Evolutionary conservation across 2,797 vertebrate genomes (phyloP), one percentile per base, ranked within the genome.

Genomic region (Chrysocyon brachyurus): DNA sequence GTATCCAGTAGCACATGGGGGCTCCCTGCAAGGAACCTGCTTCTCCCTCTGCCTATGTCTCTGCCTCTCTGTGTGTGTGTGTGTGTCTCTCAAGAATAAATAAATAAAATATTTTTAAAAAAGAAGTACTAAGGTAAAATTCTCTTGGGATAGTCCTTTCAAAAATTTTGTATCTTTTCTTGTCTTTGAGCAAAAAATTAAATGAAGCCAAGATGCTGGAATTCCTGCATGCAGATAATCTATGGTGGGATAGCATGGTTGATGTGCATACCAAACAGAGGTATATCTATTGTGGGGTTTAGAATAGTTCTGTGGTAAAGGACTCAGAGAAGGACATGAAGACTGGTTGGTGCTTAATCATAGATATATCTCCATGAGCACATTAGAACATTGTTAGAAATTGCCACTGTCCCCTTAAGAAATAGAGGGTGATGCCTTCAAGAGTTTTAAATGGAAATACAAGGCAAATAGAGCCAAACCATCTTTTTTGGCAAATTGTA

Each of bases 381-480:
- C 82, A 57, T 73, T 90, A 93, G 40, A 94, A 68, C 6, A 93
- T 87, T 57, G 17, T 64, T 40, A 93, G 40, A 94, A 92, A 96
- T 59, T 31, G n/a, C 52, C 31, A 40, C 6, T 81, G 52, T 87
- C 75, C 21, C 21, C 61, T 95, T 70, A 84, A 92, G 63, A 92
- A 96, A 63, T 57, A 78, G 54, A 93, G 16, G 24, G 89, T 22
- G 16, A 84, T 94, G 82, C 5, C 24, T 28, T 92, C 46, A 75
- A 63, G 17, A 7, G 15, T 70, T 12, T 92, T 68, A 77, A 91
- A 61, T 82, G 66, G 61, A 87, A 96, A 94, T 77, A 66, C 96
- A 92, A 86, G 28, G 68, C 16, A 95, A 22, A 19, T 92, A 90
- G 33, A 70, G 40, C 12, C 72, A 79, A 84, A 87, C 21, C 5